Evolutionary conservation across 2,797 vertebrate genomes (phyloP), one percentile per base, ranked within the genome.

Genomic region (Lithobates pipiens): DNA sequence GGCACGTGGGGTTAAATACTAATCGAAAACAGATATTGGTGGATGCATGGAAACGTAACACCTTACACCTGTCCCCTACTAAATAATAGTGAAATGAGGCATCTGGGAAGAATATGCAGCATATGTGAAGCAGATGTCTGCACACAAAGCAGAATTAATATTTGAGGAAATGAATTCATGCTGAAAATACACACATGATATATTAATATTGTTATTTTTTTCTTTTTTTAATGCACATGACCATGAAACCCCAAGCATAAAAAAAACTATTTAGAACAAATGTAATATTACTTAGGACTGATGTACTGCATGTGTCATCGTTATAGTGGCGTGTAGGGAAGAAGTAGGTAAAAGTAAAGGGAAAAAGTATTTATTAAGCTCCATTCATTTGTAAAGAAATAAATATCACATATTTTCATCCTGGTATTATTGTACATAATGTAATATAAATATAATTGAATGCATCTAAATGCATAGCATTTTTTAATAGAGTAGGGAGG

Each of bases 41-140:
- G 39, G 42, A 44, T 84, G 21, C 32, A 50, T 46, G n/a, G 39
- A 39, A 76, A 76, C 36, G 57, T 21, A 50, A 54, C 72, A 76
- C 82, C 71, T 65, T 68, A 81, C 76, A 87, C 61, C 76, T 80
- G 76, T 75, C n/a, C 69, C 32, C 7, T 21, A n/a, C 82, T 81
- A 75, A 80, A 65, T 50, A 78, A 71, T 13, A 87, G 63, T 75
- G 71, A 80, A 80, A 77, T 61, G 36, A 29, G 71, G 32, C 77
- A 84, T 76, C 71, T 76, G 77, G 76, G 23, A 32, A 71, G 25
- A 79, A 39, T 78, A 73, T 36, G 69, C 29, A 83, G 46, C 61
- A 87, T 80, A 87, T 87, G 81, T 84, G 61, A 79, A 80, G 23
- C 86, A 84, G 80, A 85, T 85, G 84, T 78, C 77, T 74, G 70